A percentile compares a stretch with the other conserved stretches of the same genome.
These are phyloP conservation scores for Trachythela sp. DNA, from an alignment of 64 coral and sea anemone species.

Conservation along the genomic window DNA sequence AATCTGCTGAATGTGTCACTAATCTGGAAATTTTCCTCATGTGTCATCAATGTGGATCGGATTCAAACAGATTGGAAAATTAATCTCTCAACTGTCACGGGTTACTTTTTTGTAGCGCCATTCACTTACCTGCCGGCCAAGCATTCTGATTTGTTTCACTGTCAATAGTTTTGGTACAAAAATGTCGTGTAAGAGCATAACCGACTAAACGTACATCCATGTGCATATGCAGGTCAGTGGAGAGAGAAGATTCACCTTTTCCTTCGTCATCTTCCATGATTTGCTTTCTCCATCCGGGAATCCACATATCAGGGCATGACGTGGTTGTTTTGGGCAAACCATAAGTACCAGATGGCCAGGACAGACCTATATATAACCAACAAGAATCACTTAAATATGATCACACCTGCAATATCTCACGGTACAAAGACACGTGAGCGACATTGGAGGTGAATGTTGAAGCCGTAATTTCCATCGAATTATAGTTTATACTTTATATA, in stretches of 20 bases:
- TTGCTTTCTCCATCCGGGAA: background rate
- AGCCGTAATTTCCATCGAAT: too few species aligned
- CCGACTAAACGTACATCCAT: background rate
- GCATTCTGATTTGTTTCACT: background rate
- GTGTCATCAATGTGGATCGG: too few species aligned
- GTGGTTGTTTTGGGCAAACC: background rate
- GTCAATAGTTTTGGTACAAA: background rate
- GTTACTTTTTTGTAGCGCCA: too few species aligned
- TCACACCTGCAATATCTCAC: too few species aligned
- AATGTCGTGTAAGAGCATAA: background rate
- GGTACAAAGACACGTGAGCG: too few species aligned
- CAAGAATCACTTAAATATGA: too few species aligned
- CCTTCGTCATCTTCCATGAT: background rate
- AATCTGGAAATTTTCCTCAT: too few species aligned
- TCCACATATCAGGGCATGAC: background rate
- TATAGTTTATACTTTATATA: too few species aligned
- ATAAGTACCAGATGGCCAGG: slow-evolving; percentile 5
- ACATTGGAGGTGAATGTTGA: too few species aligned
- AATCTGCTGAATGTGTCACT: too few species aligned
- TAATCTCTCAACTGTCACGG: too few species aligned
- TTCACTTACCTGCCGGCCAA: background rate
- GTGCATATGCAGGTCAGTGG: background rate
- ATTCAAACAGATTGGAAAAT: too few species aligned
- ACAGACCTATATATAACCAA: background rate
- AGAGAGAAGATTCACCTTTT: background rate